Evolutionary conservation across 1,140 invertebrate genomes (phyloP), one percentile per base, ranked within the genome.

Genomic region (Dreissena polymorpha): DNA sequence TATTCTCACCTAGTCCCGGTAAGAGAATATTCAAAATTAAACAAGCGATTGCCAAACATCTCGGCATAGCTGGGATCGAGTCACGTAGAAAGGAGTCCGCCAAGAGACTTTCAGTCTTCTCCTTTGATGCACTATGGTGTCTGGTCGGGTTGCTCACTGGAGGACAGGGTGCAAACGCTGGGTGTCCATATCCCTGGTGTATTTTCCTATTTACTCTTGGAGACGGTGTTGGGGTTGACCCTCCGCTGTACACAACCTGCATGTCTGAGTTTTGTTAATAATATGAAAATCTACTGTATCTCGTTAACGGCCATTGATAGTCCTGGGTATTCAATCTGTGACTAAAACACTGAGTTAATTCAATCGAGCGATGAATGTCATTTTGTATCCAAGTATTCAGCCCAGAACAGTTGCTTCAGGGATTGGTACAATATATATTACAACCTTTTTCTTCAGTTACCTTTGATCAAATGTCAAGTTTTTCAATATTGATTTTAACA

Each of bases 51-150:
- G 94, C 93, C 25, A 94, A 69, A 21, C 90, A 88, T 63, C 93
- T 87, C 12, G 91, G 92, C 92, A 94, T 93, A 51, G 91, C 91
- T 0, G 94, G 94, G 49, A 94, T 94, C 10, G 93, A 90, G 57
- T 91, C 90, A 25, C 90, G 85, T 60, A 90, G 77, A 57, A 83
- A 88, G 0, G 84, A 86, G 68, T 91, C 90, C 25, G 89, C 85
- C 10, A 85, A 77, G n/a, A 71, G 67, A n/a, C 82, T 85, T 6
- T 85, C 82, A 21, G 86, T 76, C n/a, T 87, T 84, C 18, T 87
- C 89, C 64, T 84, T 85, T 0, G 86, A 86, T 23, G 70, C 57
- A 55, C 73, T 70, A 29, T 85, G 65, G 25, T 80, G 71, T 23
- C 67, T 29, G 0, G 53, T n/a, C 8, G 74, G 68, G 0, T 67